Percentiles rank a stretch among this genome's conserved stretches.
Evolutionary conservation across 2,888 invertebrate species (phyloP).

Genomic region (Agrotis puta): DNA sequence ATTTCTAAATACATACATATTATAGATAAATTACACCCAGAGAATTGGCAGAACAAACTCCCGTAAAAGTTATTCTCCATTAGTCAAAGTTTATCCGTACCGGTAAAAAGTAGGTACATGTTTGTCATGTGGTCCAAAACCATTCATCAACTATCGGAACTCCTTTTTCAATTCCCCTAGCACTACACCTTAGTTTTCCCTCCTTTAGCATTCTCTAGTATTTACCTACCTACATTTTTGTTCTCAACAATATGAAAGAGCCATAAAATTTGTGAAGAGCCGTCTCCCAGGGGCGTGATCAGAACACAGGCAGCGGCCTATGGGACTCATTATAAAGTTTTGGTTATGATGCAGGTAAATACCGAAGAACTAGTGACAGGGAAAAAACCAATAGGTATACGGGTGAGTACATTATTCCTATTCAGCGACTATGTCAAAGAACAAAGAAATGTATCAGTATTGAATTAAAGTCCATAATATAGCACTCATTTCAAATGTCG

Average conservation of each 20-base stretch:
- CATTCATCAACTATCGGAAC: slow-evolving; percentile 6
- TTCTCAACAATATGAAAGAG: slow-evolving; percentile 53
- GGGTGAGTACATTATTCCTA: too few species aligned
- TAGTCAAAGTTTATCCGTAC: not conserved
- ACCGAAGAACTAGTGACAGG: slow-evolving; percentile 13
- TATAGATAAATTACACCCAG: too few species aligned
- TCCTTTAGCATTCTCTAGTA: not conserved
- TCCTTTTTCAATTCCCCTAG: slow-evolving; percentile 4
- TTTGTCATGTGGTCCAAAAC: not conserved
- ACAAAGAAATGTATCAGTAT: too few species aligned
- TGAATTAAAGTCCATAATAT: not conserved
- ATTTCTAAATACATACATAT: too few species aligned
- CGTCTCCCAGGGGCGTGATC: slow-evolving; percentile 55
- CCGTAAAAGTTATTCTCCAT: not conserved
- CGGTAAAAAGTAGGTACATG: not conserved
- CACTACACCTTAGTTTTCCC: slow-evolving; percentile 35
- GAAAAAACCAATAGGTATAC: not conserved
- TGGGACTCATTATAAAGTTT: slow-evolving; percentile 65
- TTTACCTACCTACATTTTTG: slow-evolving; percentile 40
- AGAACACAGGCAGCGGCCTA: slow-evolving; percentile 41
- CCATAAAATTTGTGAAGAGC: slow-evolving; percentile 60
- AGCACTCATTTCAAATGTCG: not conserved
- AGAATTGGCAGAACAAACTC: too few species aligned
- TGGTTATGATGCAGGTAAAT: not conserved
- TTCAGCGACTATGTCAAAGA: too few species aligned